Percentiles rank a stretch among this genome's conserved stretches.
Evolutionary conservation across 2,888 invertebrate genomes (phyloP).

Genomic region (Synergus gifuensis): DNA sequence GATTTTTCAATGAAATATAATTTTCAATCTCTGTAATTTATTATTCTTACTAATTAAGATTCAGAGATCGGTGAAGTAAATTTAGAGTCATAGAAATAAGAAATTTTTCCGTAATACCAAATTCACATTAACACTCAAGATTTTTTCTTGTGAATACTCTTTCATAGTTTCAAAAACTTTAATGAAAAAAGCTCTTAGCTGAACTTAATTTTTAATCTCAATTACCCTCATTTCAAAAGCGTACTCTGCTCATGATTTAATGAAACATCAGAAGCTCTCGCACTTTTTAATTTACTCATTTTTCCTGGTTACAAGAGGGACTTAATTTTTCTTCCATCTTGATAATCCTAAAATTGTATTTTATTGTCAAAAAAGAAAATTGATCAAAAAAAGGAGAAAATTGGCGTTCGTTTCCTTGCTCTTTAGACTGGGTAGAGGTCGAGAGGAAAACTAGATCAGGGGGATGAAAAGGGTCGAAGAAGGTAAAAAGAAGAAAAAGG

Average conservation of each 20-base stretch:
- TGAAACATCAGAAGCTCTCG: neutral
- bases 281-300: conserved; percentile 4
- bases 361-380: conserved; percentile 16
- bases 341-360: conserved; percentile 17
- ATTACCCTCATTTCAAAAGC: neutral
- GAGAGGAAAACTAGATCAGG: neutral
- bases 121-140: neutral
- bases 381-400: conserved; percentile 29
- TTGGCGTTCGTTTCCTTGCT: conserved; percentile 11
- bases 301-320: conserved; percentile 2
- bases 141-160: neutral
- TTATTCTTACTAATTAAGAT: too few species aligned
- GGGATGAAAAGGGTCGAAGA: conserved; percentile 40
- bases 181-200: neutral
- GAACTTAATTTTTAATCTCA: neutral
- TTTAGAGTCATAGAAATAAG: too few species aligned
- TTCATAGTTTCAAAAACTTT: neutral
- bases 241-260: neutral
- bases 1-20: too few species aligned
- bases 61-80: too few species aligned
- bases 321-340: conserved; percentile 1
- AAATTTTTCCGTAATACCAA: too few species aligned
- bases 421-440: neutral
- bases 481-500: conserved; percentile 45
- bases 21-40: too few species aligned